Base-by-base conservation (phyloP, 2,888 invertebrate species). In the Pyrgus malvae region DNA sequence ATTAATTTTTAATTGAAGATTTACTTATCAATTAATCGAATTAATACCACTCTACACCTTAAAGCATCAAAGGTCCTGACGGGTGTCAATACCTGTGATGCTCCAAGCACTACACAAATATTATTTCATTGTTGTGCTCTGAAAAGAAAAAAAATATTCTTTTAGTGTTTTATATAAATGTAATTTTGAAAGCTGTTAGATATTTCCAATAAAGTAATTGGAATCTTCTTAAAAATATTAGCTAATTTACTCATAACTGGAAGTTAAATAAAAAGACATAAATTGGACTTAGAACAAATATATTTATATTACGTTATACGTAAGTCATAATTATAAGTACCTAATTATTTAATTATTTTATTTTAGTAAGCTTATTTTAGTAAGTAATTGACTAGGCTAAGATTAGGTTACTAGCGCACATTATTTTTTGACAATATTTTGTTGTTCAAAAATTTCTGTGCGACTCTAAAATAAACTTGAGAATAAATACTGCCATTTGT, bases 201-300 rank as follows among this genome's bases (percentile, higher is more conserved):
- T n/a, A n/a, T n/a, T n/a, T n/a, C n/a, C n/a, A n/a, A n/a, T n/a
- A n/a, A n/a, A n/a, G n/a, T n/a, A n/a, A n/a, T n/a, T n/a, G n/a
- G n/a, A n/a, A n/a, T n/a, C n/a, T n/a, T n/a, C n/a, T n/a, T n/a
- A n/a, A n/a, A n/a, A n/a, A n/a, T n/a, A n/a, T n/a, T n/a, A 37
- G 19, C 16, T n/a, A 1, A 2, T 17, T 17, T 19, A 37, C 19
- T 17, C 19, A 37, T 9, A 7, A 17, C 35, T 17, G 40, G 25
- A 41, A 29, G 31, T 45, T 5, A 19, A 12, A 11, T 19, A 12
- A 48, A 48, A 48, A 48, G 48, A 48, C 48, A 48, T 38, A 25
- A 9, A 27, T 48, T 48, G 37, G 48, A 48, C 48, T 48, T 17
- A n/a, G 2, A 19, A 37, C 19, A 38, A 38, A 19, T 19, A n/a